Evolutionary conservation across 2,888 invertebrate species (phyloP), one percentile per base, ranked within the genome.

Genomic region (Osmoderma eremita): DNA sequence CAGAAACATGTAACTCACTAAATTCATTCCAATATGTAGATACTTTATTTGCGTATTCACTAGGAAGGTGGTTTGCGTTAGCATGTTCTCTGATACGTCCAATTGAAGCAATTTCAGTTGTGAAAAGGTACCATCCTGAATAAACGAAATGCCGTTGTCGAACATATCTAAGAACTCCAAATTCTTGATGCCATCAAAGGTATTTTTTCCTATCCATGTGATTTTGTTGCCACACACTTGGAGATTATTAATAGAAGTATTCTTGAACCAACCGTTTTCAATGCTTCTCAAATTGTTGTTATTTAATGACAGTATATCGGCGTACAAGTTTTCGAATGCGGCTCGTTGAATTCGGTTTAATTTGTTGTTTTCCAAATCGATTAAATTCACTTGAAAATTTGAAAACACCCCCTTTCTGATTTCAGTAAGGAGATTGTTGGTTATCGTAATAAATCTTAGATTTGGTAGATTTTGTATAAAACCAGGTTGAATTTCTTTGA

Each of bases 21-120:
- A 50, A 61, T 66, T 66, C 24, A 66, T 49, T n/a, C 65, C 56
- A 17, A 66, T n/a, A 10, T 58, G 50, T 38, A 66, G n/a, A 22
- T 58, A 45, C 4, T 61, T 22, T 20, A 66, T 20, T 15, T 38
- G 6, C 8, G 41, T 49, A 24, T 56, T 39, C 10, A 20, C 24
- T 10, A 66, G 38, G 24, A 66, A 66, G 38, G 39, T 48, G 3
- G 50, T 58, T 20, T 66, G 22, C 10, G 61, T 61, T 13, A 66
- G 41, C 36, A 50, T 58, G 48, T 66, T 66, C 12, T 56, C 65
- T 3, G 64, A 41, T 13, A 64, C 10, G 17, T 53, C 51, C n/a
- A 64, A 45, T 20, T 53, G 53, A 3, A 4, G 15, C 8, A 64
- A 12, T 51, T 42, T 53, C 4, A 51, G n/a, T 12, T 20, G 12